Conservation (phyloP, 2,888 invertebrate species). For the Merodon equestris region DNA sequence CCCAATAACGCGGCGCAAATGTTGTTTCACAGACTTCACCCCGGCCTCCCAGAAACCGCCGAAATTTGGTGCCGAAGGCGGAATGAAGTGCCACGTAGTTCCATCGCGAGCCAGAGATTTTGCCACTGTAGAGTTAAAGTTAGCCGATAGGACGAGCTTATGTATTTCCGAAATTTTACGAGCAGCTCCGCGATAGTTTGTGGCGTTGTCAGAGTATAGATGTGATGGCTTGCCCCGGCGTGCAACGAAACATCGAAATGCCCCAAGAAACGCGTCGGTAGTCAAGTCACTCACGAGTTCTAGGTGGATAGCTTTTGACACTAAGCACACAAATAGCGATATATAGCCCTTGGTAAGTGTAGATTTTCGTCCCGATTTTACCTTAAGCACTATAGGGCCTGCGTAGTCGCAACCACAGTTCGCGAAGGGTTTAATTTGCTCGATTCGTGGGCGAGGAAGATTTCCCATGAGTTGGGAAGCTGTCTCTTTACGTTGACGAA, state of each 20-base stretch:
- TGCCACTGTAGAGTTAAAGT: not conserved
- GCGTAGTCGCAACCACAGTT: not conserved
- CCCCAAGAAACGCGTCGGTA: not conserved
- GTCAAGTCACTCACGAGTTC: not conserved
- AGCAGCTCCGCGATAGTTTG: conserved; percentile 33
- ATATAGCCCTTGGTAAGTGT: conserved; percentile 23
- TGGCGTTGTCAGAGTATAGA: conserved; percentile 28
- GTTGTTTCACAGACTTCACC: not conserved
- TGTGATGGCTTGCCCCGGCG: conserved; percentile 14
- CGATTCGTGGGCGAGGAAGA: not conserved
- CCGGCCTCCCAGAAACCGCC: not conserved
- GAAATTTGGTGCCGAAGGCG: not conserved
- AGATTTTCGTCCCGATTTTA: conserved; percentile 12
- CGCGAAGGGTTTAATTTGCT: conserved; percentile 5
- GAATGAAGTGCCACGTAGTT: not conserved
- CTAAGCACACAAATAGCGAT: conserved; percentile 15
- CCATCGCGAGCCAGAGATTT: not conserved
- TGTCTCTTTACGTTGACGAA: conserved; percentile 13
- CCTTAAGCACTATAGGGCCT: not conserved
- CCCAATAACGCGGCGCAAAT: not conserved
- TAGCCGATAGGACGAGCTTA: not conserved
- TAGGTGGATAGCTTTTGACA: conserved; percentile 15
- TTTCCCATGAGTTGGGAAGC: conserved; percentile 4
- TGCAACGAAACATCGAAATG: not conserved
- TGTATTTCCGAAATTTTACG: not conserved